Conservation (phyloP, 2,888 invertebrate species). For the Diarsia brunnea region DNA sequence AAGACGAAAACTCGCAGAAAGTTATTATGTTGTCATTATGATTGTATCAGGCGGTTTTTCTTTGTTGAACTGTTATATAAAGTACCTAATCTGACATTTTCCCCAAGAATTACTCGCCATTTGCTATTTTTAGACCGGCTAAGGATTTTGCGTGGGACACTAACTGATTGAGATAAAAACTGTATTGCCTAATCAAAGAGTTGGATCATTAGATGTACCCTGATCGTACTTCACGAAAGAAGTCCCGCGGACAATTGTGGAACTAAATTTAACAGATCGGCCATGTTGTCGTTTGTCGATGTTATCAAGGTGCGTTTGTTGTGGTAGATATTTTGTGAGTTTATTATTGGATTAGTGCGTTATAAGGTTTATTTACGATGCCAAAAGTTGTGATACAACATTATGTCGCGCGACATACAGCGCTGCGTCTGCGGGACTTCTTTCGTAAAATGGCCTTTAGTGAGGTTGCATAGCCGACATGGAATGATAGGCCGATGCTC, state of each 20-base stretch:
- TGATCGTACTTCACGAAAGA: not conserved
- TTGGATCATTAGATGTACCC: not conserved
- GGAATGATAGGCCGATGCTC: too few species aligned
- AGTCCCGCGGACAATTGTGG: too few species aligned
- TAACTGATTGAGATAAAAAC: not conserved
- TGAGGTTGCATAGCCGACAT: not conserved
- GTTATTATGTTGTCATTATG: not conserved
- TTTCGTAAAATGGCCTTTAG: too few species aligned
- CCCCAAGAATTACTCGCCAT: not conserved
- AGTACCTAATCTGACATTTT: not conserved
- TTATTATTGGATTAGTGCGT: too few species aligned
- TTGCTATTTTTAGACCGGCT: constrained; percentile 24
- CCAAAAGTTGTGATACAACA: too few species aligned
- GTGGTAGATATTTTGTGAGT: too few species aligned
- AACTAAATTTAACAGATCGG: too few species aligned
- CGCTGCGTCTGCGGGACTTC: too few species aligned
- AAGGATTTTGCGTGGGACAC: constrained; percentile 24
- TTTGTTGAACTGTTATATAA: constrained; percentile 6
- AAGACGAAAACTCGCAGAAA: not conserved
- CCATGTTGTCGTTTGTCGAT: too few species aligned
- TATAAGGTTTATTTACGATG: too few species aligned
- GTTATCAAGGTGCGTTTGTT: too few species aligned
- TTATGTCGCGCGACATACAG: too few species aligned
- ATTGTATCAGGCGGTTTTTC: not conserved
- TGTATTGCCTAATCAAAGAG: not conserved